Conservation (phyloP, 2,113 vertebrate genomes). For the Pionites leucogaster region DNA sequence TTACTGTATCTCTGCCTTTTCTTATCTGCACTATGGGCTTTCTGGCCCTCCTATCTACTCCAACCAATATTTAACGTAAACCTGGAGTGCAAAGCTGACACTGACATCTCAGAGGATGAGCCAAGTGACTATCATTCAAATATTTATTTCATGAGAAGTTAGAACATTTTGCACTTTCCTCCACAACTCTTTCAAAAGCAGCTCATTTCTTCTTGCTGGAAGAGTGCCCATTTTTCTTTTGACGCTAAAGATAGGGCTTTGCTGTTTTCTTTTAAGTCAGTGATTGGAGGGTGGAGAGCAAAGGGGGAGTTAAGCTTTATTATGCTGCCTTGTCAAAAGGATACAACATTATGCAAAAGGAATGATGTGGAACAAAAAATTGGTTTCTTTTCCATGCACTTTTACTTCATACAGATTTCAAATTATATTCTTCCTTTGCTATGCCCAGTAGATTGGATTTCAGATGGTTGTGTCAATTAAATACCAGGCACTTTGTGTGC, state of each 20-base stretch:
- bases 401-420: slow-evolving; percentile 24
- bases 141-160: slow-evolving; percentile 53
- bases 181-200: slow-evolving; percentile 71
- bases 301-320: slow-evolving; percentile 63
- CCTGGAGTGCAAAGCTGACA: not conserved
- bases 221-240: slow-evolving; percentile 72
- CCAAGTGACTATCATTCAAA: slow-evolving; percentile 61
- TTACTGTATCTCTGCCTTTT: not conserved
- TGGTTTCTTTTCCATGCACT: slow-evolving; percentile 41
- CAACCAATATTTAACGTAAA: not conserved
- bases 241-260: slow-evolving; percentile 74
- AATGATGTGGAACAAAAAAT: slow-evolving; percentile 67
- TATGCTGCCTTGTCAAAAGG: slow-evolving; percentile 69
- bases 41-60: not conserved
- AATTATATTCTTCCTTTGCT: not conserved
- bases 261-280: slow-evolving; percentile 71
- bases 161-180: slow-evolving; percentile 74
- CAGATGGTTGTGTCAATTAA: not conserved
- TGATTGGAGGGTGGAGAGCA: slow-evolving; percentile 45
- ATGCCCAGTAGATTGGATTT: not conserved
- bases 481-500: not conserved
- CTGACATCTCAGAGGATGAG: not conserved
- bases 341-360: slow-evolving; percentile 68
- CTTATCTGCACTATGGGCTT: not conserved
- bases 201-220: slow-evolving; percentile 69